A percentile compares a stretch with the other conserved stretches of the same genome.
These are phyloP conservation scores for Elmis aenea DNA, from an alignment of 2,888 invertebrate species.

Conservation along the genomic window DNA sequence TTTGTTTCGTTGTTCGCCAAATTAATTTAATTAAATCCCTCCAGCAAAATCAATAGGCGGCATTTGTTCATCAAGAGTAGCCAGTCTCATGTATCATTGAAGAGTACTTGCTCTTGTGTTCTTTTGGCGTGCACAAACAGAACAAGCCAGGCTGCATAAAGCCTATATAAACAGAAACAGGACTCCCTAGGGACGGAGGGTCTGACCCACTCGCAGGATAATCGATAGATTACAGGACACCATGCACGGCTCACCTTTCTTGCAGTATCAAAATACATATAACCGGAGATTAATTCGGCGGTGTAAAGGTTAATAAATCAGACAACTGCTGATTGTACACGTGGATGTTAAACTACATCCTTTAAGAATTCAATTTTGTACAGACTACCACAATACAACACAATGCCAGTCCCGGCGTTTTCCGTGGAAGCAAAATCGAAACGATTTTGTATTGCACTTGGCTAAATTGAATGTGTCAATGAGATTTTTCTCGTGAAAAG, in stretches of 20 bases:
- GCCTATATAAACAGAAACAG: conserved; percentile 38
- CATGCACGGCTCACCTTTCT: conserved; percentile 9
- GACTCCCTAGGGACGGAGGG: conserved; percentile 38
- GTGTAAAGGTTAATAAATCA: no score
- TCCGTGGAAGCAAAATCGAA: no score
- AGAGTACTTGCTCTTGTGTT: conserved; percentile 35
- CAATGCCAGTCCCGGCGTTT: no score
- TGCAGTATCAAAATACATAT: conserved; percentile 7
- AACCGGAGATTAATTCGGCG: conserved; percentile 7
- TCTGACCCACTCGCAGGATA: conserved; percentile 36
- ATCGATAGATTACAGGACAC: conserved; percentile 37
- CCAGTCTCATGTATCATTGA: conserved; percentile 18
- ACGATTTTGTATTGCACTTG: no score
- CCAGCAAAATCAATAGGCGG: conserved; percentile 6
- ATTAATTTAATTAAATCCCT: conserved; percentile 15
- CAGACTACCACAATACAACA: no score
- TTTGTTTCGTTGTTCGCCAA: no score
- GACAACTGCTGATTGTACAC: no score
- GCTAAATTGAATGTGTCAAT: conserved; percentile 41
- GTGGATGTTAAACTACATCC: no score
- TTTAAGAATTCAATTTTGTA: no score
- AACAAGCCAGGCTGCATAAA: conserved; percentile 33
- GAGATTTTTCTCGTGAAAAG: conserved; percentile 36
- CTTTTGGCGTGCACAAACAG: conserved; percentile 33
- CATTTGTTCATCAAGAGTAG: conserved; percentile 12